Conservation (phyloP, 23 tunicate genomes). For the Styela plicata region DNA sequence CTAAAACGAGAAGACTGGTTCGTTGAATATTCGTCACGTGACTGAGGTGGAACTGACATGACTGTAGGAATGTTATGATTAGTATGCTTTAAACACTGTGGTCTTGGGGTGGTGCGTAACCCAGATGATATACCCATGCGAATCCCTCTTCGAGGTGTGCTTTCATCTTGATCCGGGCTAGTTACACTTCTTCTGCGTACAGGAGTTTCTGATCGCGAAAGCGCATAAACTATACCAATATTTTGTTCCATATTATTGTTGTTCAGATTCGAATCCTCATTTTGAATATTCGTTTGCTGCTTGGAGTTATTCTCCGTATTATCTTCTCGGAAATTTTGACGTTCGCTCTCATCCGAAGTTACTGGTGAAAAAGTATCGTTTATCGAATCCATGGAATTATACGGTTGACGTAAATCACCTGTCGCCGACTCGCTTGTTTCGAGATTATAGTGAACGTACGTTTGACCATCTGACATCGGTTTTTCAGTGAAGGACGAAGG, state of each 20-base stretch:
- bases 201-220: conserved; percentile 6
- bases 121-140: conserved; percentile 5
- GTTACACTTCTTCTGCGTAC: not conserved
- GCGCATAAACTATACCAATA: conserved; percentile 42
- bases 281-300: not conserved
- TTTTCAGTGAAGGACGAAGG: not conserved
- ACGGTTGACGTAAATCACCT: not conserved
- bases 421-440: not conserved
- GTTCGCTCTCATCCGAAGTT: not conserved
- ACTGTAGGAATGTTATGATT: not conserved
- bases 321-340: not conserved
- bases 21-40: not conserved
- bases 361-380: not conserved
- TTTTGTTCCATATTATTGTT: conserved; percentile 24
- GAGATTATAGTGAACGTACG: not conserved
- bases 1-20: not conserved
- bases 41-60: not conserved
- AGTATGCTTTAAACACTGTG: not conserved
- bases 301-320: not conserved
- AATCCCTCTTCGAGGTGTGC: not conserved
- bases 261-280: not conserved
- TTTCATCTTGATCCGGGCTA: not conserved
- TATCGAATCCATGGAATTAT: conserved; percentile 7
- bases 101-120: not conserved
- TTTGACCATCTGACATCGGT: not conserved